Base-by-base conservation (phyloP, 1,140 invertebrate genomes). In the Meloidogyne exigua region DNA sequence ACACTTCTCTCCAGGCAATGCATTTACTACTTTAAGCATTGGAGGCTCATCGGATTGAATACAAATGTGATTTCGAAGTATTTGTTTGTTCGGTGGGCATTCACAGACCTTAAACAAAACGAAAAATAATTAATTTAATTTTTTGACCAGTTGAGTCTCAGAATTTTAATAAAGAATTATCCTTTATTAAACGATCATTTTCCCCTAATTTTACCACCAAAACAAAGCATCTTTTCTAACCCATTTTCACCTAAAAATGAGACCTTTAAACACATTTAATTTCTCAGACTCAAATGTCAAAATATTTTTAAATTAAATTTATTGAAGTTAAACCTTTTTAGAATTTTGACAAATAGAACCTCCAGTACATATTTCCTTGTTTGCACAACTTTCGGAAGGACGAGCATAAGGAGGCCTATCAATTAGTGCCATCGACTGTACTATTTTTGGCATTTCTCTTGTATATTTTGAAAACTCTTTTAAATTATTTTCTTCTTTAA, bases 51-150 rank as follows among this genome's bases (percentile, higher is more conserved):
- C 72, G 7, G 62, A 68, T 21, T 75, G 42, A 12, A 82, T 79
- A 66, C 83, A 86, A 68, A 82, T 78, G 73, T 83, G 80, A 32
- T 87, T 69, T 11, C 76, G 78, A 68, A 87, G 70, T 23, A 82
- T 42, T 12, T 84, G 81, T 69, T 80, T 85, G 71, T 78, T 72
- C 11, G 76, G 32, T 13, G 85, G 85, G 67, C 85, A 86, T 11
- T 69, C 76, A 65, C 85, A 86, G 28, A 79, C 70, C 82, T 32
- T n/a, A n/a, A n/a, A n/a, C n/a, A n/a, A n/a, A 32, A 32, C 7
- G 2, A 32, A 32, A 32, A 32, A 32, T 32, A 32, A 32, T 32
- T 3, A 2, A 3, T 32, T 7, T 32, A 2, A 32, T 3, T 32
- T 32, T 32, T 32, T 32, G 7, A 32, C 28, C 28, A 32, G 2